Evolutionary conservation across 2,113 vertebrate species (phyloP).

Genomic region (Tenrec ecaudatus): DNA sequence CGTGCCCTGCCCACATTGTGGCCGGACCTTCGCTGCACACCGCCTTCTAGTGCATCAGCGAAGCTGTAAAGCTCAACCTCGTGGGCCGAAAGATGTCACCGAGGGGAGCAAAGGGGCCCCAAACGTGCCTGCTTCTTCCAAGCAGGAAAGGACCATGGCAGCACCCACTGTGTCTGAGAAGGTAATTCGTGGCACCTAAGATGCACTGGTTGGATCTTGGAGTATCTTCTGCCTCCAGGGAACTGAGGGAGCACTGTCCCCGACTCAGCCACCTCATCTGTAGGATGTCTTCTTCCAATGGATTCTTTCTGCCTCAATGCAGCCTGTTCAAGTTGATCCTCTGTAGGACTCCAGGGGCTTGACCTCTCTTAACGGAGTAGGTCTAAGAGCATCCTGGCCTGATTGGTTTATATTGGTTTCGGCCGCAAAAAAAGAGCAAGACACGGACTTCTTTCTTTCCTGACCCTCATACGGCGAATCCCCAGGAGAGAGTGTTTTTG

Average conservation of each 20-base stretch:
- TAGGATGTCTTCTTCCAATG: neutral
- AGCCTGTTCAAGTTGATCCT: neutral
- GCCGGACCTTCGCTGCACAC: constrained; percentile 67
- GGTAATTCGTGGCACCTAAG: constrained; percentile 76
- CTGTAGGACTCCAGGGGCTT: neutral
- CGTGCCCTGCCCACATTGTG: constrained; percentile 73
- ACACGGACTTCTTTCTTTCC: constrained; percentile 4
- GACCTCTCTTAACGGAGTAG: constrained; percentile 6
- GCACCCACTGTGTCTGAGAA: constrained; percentile 56
- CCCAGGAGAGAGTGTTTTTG: constrained; percentile 73
- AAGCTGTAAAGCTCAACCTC: constrained; percentile 70
- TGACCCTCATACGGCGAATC: constrained; percentile 56
- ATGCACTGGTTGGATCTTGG: neutral
- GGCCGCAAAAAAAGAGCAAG: neutral
- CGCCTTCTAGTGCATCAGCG: constrained; percentile 72
- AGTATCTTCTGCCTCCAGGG: neutral
- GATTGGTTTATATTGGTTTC: neutral
- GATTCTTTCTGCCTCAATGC: neutral
- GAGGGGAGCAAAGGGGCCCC: neutral
- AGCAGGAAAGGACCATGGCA: neutral
- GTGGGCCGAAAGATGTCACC: constrained; percentile 14
- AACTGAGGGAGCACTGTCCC: constrained; percentile 3
- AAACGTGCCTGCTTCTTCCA: neutral
- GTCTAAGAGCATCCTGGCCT: constrained; percentile 10
- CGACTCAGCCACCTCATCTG: neutral